These are phyloP conservation scores for Rhagonycha fulva DNA, from an alignment of 2,888 invertebrate species.

Conservation along the genomic window DNA sequence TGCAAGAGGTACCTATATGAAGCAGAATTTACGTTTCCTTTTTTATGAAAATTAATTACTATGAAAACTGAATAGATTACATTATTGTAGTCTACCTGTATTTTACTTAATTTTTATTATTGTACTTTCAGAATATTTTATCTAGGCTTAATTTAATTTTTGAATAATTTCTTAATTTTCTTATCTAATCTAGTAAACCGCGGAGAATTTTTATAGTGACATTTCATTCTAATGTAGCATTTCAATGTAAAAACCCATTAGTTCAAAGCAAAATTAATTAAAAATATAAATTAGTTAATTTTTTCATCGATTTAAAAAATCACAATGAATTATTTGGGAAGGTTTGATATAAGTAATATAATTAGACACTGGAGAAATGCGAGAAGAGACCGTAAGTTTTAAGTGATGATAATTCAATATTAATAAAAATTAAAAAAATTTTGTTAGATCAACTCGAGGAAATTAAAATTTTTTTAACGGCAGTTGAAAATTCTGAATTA, in stretches of 20 bases:
- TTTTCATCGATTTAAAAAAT: not conserved
- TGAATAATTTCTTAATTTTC: not conserved
- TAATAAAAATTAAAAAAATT: not conserved
- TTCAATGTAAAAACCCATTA: not conserved
- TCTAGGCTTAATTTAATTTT: too few species aligned
- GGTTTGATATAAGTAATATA: not conserved
- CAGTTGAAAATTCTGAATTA: slow-evolving; percentile 25
- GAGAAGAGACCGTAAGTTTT: not conserved
- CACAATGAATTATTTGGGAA: not conserved
- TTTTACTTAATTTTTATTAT: too few species aligned
- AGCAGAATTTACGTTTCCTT: too few species aligned
- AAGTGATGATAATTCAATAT: not conserved
- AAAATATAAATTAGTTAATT: not conserved
- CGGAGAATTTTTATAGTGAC: not conserved
- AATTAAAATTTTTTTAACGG: not conserved
- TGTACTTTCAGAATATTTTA: too few species aligned
- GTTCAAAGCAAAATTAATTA: not conserved
- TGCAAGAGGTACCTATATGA: too few species aligned
- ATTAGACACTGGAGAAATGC: not conserved
- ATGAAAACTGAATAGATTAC: too few species aligned
- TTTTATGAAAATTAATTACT: too few species aligned
- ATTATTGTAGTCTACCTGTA: too few species aligned
- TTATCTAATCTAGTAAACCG: not conserved
- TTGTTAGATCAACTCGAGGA: not conserved
- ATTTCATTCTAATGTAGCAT: not conserved